phyloP scores from a whole-genome alignment of 2,797 vertebrate species.

The Eleutherodactylus coqui region DNA sequence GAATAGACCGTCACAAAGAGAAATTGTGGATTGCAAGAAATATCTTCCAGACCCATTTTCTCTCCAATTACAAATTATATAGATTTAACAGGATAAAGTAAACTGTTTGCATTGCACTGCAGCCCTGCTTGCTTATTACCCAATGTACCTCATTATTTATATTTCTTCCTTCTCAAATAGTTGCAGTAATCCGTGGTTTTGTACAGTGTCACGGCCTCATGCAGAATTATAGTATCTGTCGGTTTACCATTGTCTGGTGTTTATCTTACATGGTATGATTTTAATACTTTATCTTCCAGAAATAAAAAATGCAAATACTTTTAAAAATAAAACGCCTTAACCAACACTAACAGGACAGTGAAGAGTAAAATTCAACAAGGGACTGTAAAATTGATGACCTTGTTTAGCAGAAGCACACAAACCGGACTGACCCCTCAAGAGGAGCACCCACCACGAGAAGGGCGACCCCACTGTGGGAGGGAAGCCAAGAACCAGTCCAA shows the following conservation, averaged over 20 bases:
- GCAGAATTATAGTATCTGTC: neutral
- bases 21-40: neutral
- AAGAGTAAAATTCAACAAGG: no score
- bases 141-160: neutral
- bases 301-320: neutral
- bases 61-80: conserved; percentile 1
- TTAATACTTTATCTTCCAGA: neutral
- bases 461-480: no score
- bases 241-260: neutral
- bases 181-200: neutral
- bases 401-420: no score
- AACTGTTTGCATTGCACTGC: neutral
- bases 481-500: no score
- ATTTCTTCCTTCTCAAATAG: neutral
- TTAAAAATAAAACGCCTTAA: no score
- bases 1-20: neutral
- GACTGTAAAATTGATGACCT: no score
- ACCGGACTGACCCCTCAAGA: no score
- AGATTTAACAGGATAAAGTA: conserved; percentile 22
- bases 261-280: neutral
- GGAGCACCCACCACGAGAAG: no score
- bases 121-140: neutral
- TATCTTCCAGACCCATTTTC: conserved; percentile 34
- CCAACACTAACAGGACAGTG: no score
- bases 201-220: neutral